A percentile compares a stretch with the other conserved stretches of the same genome.
These are phyloP conservation scores for Xerus rutilus DNA, from an alignment of 2,797 vertebrate genomes.

Conservation along the genomic window DNA sequence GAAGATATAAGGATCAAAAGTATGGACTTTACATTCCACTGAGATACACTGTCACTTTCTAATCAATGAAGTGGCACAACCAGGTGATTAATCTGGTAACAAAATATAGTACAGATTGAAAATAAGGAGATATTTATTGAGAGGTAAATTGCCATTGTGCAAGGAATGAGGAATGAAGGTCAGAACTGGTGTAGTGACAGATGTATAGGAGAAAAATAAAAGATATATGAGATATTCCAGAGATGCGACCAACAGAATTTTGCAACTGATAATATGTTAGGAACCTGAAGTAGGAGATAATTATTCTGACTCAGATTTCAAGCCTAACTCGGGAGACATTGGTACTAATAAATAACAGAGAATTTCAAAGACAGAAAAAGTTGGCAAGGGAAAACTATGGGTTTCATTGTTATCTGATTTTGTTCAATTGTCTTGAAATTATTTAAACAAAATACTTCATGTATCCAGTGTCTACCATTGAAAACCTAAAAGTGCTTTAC, in stretches of 20 bases:
- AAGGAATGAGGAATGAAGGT: background rate
- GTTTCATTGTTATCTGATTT: background rate
- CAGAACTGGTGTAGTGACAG: background rate
- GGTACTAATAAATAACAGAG: background rate
- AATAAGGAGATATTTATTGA: background rate
- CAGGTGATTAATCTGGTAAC: background rate
- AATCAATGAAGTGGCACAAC: background rate
- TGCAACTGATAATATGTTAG: background rate
- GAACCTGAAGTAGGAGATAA: background rate
- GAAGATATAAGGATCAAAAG: background rate
- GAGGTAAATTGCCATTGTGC: background rate
- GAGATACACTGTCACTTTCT: background rate
- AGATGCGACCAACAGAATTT: background rate
- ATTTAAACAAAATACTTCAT: background rate
- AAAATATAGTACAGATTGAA: background rate
- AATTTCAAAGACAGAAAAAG: background rate
- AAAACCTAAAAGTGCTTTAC: background rate
- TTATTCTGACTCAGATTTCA: background rate
- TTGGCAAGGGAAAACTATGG: background rate
- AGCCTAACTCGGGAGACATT: background rate
- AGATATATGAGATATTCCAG: background rate
- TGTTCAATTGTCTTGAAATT: background rate
- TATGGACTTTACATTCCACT: background rate
- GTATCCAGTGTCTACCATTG: background rate
- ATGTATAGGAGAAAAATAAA: background rate